Base-by-base conservation (phyloP, 2,888 invertebrate genomes). In the Troides oblongomaculatus region DNA sequence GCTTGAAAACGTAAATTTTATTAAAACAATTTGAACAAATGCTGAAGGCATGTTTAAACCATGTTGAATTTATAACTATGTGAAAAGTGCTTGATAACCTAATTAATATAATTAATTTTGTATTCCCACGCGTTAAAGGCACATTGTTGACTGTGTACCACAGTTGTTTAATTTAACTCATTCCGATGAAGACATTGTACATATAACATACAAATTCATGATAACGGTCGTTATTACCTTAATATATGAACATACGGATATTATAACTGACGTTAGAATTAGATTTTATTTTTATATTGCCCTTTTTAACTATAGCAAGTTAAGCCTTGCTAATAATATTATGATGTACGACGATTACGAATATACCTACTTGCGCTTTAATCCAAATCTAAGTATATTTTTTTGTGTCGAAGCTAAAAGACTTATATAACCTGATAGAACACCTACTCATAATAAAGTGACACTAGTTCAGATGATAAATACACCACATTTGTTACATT, bases 81-180 rank as follows among this genome's bases (percentile, higher is more conserved):
- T 23, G 57, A 60, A 60, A 8, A 60, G 36, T 1, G 36, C 18
- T 1, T 53, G 21, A 50, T 58, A 61, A 23, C 8, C 12, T 66
- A 72, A 70, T 65, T 70, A 62, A 63, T 62, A 46, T 58, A 8
- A 46, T 53, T 67, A 56, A 58, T 58, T 63, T 36, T 36, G 21
- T 58, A 63, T 57, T 50, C 58, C 62, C 67, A 62, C 62, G 68
- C 30, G 62, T 63, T 30, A n/a, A 8, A 18, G 61, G 50, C 57
- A 66, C 21, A 64, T 64, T 23, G 60, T 60, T 62, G 18, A 56
- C 43, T 57, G 43, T 65, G 62, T 50, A 57, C 57, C 21, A 50
- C n/a, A 46, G 50, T 58, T 62, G 65, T 67, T 69, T 71, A 64
- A 64, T 66, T 68, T 68, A 68, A 63, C 30, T 67, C 30, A 58